Conservation (phyloP, 1,140 invertebrate species). For the Megalonaias nervosa region DNA sequence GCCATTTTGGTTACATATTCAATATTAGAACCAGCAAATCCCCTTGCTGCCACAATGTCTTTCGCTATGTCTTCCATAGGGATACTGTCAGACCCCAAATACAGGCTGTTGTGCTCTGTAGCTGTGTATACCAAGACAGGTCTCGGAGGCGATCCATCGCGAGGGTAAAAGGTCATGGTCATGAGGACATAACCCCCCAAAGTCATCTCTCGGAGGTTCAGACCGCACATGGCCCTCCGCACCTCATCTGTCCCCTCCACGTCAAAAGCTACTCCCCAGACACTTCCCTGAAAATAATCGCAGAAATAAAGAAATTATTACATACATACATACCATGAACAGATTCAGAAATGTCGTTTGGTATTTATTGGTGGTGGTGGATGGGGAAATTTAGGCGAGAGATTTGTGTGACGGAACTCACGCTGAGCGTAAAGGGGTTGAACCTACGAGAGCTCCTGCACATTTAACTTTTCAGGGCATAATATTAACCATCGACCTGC, state of each 20-base stretch:
- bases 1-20: slow-evolving; percentile 88
- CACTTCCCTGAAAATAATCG: slow-evolving; percentile 77
- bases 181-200: slow-evolving; percentile 84
- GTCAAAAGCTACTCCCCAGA: slow-evolving; percentile 87
- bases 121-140: slow-evolving; percentile 83
- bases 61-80: slow-evolving; percentile 79
- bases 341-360: no score
- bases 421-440: no score
- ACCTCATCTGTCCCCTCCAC: slow-evolving; percentile 73
- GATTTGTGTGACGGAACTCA: no score
- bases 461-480: no score
- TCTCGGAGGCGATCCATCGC: slow-evolving; percentile 63
- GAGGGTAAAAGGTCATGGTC: slow-evolving; percentile 81
- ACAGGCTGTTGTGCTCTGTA: slow-evolving; percentile 80
- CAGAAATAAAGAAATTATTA: neutral
- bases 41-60: slow-evolving; percentile 79
- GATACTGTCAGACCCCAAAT: slow-evolving; percentile 80
- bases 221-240: slow-evolving; percentile 79
- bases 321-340: no score
- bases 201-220: slow-evolving; percentile 83
- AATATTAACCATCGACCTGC: no score
- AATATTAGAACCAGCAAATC: slow-evolving; percentile 75
- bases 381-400: no score
- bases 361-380: no score
- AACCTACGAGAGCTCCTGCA: no score